Conservation (phyloP, 2,113 vertebrate genomes). For the Oreochromis aureus region DNA sequence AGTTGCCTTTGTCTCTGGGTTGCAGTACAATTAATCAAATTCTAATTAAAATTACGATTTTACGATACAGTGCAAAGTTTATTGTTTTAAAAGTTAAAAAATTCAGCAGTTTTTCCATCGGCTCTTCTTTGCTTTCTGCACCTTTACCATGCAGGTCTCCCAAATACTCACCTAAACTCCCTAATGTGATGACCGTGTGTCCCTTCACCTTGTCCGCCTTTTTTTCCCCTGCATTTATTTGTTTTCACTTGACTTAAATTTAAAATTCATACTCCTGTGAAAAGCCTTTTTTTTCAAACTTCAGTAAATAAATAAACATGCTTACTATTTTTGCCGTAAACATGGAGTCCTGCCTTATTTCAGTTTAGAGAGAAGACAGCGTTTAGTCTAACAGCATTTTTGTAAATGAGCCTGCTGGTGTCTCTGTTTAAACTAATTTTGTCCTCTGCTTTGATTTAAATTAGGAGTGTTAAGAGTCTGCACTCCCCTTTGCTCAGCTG, state of each 20-base stretch:
- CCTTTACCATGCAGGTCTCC: neutral
- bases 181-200: neutral
- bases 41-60: neutral
- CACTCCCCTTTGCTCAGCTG: neutral
- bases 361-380: neutral
- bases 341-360: rapidly evolving
- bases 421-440: neutral
- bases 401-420: neutral
- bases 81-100: neutral
- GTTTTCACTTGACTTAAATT: neutral
- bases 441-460: neutral
- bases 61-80: neutral
- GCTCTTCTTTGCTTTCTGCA: neutral
- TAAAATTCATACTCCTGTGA: neutral
- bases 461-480: neutral
- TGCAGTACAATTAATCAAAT: neutral
- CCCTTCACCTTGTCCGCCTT: neutral
- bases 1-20: neutral
- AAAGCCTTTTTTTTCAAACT: neutral
- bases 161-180: neutral
- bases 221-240: neutral
- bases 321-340: neutral
- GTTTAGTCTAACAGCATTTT: neutral
- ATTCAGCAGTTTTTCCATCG: neutral
- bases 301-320: neutral